Percentiles rank a stretch among this genome's conserved stretches.
Evolutionary conservation across 2,888 invertebrate species (phyloP).

Genomic region (Diarsia dahlii): DNA sequence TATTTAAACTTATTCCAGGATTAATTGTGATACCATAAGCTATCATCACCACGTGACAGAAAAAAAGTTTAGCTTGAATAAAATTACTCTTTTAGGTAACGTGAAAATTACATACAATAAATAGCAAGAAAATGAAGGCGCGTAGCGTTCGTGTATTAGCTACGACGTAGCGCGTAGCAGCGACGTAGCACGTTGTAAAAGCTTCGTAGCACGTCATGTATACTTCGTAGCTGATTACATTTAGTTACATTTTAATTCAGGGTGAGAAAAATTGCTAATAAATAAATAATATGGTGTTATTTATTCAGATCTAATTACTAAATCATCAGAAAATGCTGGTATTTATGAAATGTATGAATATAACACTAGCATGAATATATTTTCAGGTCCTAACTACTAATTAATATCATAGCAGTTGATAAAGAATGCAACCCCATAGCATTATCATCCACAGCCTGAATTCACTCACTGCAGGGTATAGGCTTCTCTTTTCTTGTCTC

Average conservation of each 20-base stretch:
- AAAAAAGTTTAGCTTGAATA: neutral
- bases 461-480: too few species aligned
- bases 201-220: neutral
- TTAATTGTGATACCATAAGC: neutral
- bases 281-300: neutral
- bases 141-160: slow-evolving; percentile 3
- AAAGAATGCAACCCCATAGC: too few species aligned
- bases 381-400: neutral
- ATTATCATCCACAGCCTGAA: too few species aligned
- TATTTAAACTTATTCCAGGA: neutral
- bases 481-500: too few species aligned
- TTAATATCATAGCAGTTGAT: too few species aligned
- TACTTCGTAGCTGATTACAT: neutral
- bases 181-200: neutral
- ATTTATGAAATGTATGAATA: too few species aligned
- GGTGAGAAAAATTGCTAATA: neutral
- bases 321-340: too few species aligned
- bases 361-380: neutral
- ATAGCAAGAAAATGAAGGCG: neutral
- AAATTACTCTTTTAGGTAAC: neutral
- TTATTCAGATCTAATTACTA: neutral
- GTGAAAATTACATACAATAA: too few species aligned
- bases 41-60: neutral
- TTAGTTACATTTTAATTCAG: neutral
- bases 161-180: slow-evolving; percentile 17